phyloP scores from a whole-genome alignment of 2,113 vertebrate species.

The Polypterus senegalus region DNA sequence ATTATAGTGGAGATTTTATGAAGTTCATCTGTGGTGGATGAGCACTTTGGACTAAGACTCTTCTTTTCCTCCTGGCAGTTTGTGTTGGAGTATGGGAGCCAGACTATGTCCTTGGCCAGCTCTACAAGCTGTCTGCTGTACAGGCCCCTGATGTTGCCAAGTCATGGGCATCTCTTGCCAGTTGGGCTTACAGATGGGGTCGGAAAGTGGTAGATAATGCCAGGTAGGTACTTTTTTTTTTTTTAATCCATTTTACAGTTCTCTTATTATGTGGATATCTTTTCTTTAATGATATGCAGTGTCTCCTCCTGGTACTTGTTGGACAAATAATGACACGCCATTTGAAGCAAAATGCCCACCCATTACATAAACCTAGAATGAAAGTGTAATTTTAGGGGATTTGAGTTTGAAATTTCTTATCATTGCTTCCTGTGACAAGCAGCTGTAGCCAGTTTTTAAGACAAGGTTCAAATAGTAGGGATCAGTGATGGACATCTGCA shows the following conservation, averaged over 20 bases:
- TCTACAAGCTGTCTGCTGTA: conserved; percentile 85
- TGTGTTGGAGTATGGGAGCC: conserved; percentile 91
- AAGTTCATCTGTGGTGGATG: neutral
- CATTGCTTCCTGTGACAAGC: no score
- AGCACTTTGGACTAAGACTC: neutral
- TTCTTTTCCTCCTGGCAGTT: conserved; percentile 44
- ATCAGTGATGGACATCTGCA: no score
- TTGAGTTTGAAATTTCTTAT: no score
- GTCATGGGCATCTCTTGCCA: conserved; percentile 90
- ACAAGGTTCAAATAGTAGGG: no score
- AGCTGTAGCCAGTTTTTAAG: no score
- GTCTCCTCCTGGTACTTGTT: no score
- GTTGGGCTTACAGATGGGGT: conserved; percentile 96
- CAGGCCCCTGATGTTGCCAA: conserved; percentile 93
- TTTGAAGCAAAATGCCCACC: no score
- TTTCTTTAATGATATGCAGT: no score
- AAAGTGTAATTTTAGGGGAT: no score
- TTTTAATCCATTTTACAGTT: neutral
- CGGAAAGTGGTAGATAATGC: conserved; percentile 95
- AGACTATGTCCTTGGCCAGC: conserved; percentile 86
- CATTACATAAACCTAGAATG: no score
- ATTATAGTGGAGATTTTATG: neutral
- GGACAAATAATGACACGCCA: no score
- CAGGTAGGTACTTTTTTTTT: conserved; percentile 52
- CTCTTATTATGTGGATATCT: no score